Percentiles rank a stretch among this genome's conserved stretches.
Evolutionary conservation across 2,797 vertebrate genomes (phyloP).

Genomic region (Pygocentrus nattereri): DNA sequence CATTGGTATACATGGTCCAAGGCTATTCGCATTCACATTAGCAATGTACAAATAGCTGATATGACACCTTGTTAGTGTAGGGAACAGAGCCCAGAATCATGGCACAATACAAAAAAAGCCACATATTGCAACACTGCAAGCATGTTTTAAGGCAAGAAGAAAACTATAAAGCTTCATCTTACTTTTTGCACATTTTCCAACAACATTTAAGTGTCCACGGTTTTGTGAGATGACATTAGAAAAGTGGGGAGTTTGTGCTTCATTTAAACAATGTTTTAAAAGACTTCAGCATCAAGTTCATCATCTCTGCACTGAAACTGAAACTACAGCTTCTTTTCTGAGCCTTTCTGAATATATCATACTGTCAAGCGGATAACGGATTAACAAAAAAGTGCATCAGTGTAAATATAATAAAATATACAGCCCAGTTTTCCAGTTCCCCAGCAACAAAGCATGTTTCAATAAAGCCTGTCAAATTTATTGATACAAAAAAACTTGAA

Average conservation of each 20-base stretch:
- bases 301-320: neutral
- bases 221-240: neutral
- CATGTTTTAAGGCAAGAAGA: constrained; percentile 38
- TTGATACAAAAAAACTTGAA: neutral
- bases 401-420: constrained; percentile 24
- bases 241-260: neutral
- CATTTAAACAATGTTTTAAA: neutral
- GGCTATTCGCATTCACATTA: constrained; percentile 31
- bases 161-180: constrained; percentile 6
- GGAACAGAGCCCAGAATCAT: constrained; percentile 34
- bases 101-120: constrained; percentile 35
- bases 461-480: neutral
- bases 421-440: neutral
- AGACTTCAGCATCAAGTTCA: neutral
- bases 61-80: constrained; percentile 28
- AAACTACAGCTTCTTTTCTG: neutral
- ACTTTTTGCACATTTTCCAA: constrained; percentile 11
- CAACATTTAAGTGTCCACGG: neutral
- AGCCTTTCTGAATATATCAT: neutral
- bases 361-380: neutral
- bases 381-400: neutral
- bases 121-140: constrained; percentile 26
- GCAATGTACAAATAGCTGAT: constrained; percentile 26
- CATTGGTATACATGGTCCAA: neutral
- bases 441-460: neutral